Percentiles rank a stretch among this genome's conserved stretches.
phyloP scores from a whole-genome alignment of 2,888 invertebrate species.

The Cyaniris semiargus region DNA sequence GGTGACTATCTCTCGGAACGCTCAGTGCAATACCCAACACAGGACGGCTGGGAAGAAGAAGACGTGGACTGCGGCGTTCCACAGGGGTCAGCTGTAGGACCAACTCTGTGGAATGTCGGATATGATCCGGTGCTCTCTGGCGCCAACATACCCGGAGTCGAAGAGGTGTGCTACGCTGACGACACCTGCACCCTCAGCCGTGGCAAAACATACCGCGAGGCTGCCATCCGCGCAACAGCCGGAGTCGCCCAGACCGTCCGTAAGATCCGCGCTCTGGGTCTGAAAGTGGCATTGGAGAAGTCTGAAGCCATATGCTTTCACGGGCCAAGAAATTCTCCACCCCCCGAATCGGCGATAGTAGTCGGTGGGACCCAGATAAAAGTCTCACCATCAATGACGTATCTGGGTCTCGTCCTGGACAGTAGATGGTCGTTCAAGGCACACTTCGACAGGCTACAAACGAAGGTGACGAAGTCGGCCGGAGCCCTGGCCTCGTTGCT shows the following conservation, averaged over 20 bases:
- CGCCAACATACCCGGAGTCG: conserved; percentile 15
- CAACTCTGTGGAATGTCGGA: conserved; percentile 33
- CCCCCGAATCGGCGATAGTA: conserved; percentile 10
- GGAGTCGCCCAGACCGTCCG: conserved; percentile 26
- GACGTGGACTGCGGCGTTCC: conserved; percentile 29
- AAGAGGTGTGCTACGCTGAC: conserved; percentile 29
- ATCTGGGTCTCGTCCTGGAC: conserved; percentile 32
- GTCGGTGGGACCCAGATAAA: conserved; percentile 31
- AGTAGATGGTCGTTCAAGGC: conserved; percentile 31
- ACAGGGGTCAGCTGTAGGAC: conserved; percentile 37
- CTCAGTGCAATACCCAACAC: background rate
- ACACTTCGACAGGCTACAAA: background rate
- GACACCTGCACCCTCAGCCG: conserved; percentile 40
- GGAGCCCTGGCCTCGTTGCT: too few species aligned
- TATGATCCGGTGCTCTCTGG: conserved; percentile 38
- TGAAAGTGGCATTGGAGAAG: conserved; percentile 26
- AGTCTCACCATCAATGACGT: conserved; percentile 13
- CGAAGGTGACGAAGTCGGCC: too few species aligned
- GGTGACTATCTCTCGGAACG: background rate
- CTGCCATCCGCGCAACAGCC: conserved; percentile 32
- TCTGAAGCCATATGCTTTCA: conserved; percentile 35
- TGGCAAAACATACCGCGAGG: conserved; percentile 34
- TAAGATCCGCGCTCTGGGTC: conserved; percentile 32
- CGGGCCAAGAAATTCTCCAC: conserved; percentile 35
- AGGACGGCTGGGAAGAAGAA: conserved; percentile 20